Evolutionary conservation across 2,113 vertebrate species (phyloP).

Genomic region (Enhydra lutris): DNA sequence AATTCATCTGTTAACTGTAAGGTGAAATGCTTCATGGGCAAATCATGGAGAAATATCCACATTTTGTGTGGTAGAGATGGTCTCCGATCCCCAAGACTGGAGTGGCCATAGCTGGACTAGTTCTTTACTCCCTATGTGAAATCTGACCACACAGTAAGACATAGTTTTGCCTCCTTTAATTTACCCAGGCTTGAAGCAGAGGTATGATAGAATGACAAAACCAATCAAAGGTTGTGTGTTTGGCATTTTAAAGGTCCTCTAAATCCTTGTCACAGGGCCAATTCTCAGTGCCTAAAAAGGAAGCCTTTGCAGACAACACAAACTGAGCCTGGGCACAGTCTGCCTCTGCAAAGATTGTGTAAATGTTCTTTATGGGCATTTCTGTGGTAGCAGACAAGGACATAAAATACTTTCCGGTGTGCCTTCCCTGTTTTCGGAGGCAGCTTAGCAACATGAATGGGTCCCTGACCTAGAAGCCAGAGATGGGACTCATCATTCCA

Average conservation of each 20-base stretch:
- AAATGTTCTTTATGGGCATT: neutral
- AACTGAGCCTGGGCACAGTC: neutral
- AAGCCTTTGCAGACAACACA: neutral
- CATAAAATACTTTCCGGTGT: neutral
- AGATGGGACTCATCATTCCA: neutral
- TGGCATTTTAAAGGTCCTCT: conserved; percentile 27
- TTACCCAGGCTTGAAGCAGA: conserved; percentile 22
- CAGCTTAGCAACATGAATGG: neutral
- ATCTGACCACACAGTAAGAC: conserved; percentile 7
- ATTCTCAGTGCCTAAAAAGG: conserved; percentile 19
- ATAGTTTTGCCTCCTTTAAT: neutral
- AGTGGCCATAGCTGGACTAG: neutral
- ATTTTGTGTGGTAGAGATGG: neutral
- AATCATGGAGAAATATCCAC: neutral
- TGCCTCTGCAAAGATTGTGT: neutral
- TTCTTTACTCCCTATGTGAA: neutral
- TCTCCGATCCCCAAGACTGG: too few species aligned
- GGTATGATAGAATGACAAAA: neutral
- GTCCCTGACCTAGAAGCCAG: neutral
- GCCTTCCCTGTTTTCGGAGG: neutral
- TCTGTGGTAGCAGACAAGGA: neutral
- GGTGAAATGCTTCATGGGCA: neutral
- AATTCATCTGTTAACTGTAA: neutral
- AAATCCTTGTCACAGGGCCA: neutral
- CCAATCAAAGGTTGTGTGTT: neutral